Evolutionary conservation across 2,797 vertebrate species (phyloP).

Genomic region (Molossus molossus): DNA sequence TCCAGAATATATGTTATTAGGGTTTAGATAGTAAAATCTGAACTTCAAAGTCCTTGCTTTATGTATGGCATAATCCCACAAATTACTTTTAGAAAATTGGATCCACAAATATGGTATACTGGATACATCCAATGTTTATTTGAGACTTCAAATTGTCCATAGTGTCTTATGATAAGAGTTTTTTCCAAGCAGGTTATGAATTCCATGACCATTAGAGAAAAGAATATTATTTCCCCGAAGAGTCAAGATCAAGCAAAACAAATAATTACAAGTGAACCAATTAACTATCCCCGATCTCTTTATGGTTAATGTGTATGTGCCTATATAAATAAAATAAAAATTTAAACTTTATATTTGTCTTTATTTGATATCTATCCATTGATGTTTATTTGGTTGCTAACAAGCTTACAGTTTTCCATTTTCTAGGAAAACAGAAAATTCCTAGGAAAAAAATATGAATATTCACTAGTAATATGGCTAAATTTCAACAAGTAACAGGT

Average conservation of each 20-base stretch:
- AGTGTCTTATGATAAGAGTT: neutral
- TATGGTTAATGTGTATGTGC: neutral
- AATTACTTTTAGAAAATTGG: neutral
- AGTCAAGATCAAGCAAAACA: neutral
- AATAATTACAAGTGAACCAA: neutral
- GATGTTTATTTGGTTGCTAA: neutral
- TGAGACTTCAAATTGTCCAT: constrained; percentile 22
- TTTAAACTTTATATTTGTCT: constrained; percentile 4
- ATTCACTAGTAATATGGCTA: neutral
- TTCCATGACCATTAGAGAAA: neutral
- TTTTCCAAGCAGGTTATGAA: neutral
- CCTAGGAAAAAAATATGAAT: neutral
- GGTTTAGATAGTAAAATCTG: neutral
- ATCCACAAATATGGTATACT: neutral
- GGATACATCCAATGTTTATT: neutral
- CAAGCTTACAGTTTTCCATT: neutral
- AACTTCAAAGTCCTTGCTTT: constrained; percentile 9
- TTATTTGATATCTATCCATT: neutral
- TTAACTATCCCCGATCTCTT: neutral
- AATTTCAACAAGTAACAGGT: neutral
- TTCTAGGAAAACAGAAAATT: neutral
- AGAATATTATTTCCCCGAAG: neutral
- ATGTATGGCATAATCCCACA: neutral
- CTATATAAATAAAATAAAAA: neutral
- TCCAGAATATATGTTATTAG: neutral